Percentiles rank a stretch among this genome's conserved stretches.
Evolutionary conservation across 1,140 invertebrate species (phyloP).

Genomic region (Apis cerana): DNA sequence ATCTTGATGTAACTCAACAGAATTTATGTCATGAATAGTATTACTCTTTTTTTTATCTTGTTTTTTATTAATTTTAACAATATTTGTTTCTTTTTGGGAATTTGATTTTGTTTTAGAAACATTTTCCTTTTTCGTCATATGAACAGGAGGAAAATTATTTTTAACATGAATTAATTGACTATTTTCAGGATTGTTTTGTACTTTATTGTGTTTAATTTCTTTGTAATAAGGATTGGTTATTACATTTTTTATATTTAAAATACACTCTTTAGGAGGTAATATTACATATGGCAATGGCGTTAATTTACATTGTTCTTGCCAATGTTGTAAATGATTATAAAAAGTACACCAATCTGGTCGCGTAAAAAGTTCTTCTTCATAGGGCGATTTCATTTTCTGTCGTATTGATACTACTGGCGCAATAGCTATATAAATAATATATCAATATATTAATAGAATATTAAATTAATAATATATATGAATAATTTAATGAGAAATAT

Average conservation of each 20-base stretch:
- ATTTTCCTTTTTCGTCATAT: neutral
- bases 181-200: neutral
- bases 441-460: neutral
- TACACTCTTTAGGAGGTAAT: conserved; percentile 54
- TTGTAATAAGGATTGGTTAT: too few relatives aligned
- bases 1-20: neutral
- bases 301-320: conserved; percentile 54
- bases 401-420: conserved; percentile 26
- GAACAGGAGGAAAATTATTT: neutral
- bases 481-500: neutral
- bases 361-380: conserved; percentile 63
- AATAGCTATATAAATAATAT: conserved; percentile 49
- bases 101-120: neutral
- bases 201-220: neutral
- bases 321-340: conserved; percentile 50
- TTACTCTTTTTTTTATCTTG: neutral
- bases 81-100: neutral
- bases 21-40: neutral
- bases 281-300: conserved; percentile 61
- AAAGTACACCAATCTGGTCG: conserved; percentile 68
- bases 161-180: neutral
- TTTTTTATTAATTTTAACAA: neutral
- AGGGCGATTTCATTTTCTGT: conserved; percentile 59
- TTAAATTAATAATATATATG: neutral
- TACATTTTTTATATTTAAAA: neutral